Conservation (phyloP, 1,140 invertebrate genomes). For the Muscidifurax raptorellus region DNA sequence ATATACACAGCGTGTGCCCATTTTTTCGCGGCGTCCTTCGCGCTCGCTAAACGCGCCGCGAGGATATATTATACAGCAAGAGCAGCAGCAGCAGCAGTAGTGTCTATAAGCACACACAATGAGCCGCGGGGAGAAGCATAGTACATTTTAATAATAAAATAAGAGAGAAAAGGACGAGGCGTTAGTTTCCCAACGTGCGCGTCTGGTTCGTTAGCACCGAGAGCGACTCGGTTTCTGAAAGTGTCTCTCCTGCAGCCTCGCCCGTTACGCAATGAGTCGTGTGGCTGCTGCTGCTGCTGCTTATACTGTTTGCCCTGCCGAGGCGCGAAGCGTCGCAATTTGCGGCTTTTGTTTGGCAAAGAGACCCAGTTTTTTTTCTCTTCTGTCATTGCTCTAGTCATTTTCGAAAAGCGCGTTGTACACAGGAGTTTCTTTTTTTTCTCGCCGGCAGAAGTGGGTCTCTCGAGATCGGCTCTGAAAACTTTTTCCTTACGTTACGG, state of each 20-base stretch:
- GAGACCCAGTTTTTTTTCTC: background rate
- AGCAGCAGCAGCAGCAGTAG: too few relatives aligned
- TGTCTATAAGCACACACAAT: too few relatives aligned
- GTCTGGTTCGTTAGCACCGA: slow-evolving; percentile 8
- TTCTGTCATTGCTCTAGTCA: background rate
- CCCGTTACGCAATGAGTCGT: background rate
- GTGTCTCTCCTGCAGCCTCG: background rate
- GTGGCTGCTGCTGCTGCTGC: background rate
- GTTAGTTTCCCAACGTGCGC: background rate
- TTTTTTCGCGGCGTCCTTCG: slow-evolving; percentile 41
- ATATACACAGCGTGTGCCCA: slow-evolving; percentile 2
- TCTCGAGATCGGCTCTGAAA: too few relatives aligned
- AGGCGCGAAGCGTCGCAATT: slow-evolving; percentile 6
- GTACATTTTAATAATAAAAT: slow-evolving; percentile 10
- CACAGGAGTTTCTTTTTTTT: background rate
- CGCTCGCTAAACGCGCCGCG: slow-evolving; percentile 29
- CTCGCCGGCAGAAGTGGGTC: too few relatives aligned
- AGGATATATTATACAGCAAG: background rate
- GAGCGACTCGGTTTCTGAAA: background rate
- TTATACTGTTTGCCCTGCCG: background rate
- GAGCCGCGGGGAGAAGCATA: too few relatives aligned
- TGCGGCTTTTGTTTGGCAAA: background rate
- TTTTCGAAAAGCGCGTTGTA: background rate
- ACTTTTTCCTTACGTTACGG: background rate
- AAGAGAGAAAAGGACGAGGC: slow-evolving; percentile 6